Conservation (phyloP, 2,888 invertebrate species). For the Bhutanitis thaidina region DNA sequence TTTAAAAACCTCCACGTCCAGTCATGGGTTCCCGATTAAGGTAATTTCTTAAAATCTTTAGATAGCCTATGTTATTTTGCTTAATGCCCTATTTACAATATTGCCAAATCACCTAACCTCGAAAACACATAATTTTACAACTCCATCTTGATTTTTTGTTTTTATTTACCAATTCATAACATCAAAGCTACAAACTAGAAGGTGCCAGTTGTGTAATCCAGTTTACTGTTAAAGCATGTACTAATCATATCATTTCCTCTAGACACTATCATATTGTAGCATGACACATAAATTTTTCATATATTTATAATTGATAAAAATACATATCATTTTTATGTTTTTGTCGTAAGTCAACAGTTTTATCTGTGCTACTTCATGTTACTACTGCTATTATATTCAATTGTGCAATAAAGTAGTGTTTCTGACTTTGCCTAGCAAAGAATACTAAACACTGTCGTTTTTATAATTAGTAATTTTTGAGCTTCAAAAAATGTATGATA, state of each 20-base stretch:
- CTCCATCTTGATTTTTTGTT: constrained; percentile 33
- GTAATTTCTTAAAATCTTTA: constrained; percentile 36
- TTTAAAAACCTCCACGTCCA: constrained; percentile 57
- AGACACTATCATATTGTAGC: not conserved
- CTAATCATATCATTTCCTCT: constrained; percentile 21
- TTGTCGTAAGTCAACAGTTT: too few relatives aligned
- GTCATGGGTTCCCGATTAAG: constrained; percentile 75
- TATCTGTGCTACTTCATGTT: too few relatives aligned
- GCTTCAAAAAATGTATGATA: too few relatives aligned
- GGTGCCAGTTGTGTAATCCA: not conserved
- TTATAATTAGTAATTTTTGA: too few relatives aligned
- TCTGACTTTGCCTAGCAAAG: too few relatives aligned
- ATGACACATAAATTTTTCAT: constrained; percentile 2
- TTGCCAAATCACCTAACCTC: constrained; percentile 28
- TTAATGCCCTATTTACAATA: not conserved
- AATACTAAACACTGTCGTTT: too few relatives aligned
- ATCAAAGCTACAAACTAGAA: constrained; percentile 17
- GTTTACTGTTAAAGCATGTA: not conserved
- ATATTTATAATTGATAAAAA: not conserved
- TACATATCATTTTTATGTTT: too few relatives aligned
- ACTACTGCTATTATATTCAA: too few relatives aligned
- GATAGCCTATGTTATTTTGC: not conserved
- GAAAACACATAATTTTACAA: constrained; percentile 17
- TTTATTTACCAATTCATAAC: constrained; percentile 30
- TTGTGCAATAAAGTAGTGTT: too few relatives aligned